phyloP scores from a whole-genome alignment of 2,113 vertebrate species.

The Embiotoca jacksoni region DNA sequence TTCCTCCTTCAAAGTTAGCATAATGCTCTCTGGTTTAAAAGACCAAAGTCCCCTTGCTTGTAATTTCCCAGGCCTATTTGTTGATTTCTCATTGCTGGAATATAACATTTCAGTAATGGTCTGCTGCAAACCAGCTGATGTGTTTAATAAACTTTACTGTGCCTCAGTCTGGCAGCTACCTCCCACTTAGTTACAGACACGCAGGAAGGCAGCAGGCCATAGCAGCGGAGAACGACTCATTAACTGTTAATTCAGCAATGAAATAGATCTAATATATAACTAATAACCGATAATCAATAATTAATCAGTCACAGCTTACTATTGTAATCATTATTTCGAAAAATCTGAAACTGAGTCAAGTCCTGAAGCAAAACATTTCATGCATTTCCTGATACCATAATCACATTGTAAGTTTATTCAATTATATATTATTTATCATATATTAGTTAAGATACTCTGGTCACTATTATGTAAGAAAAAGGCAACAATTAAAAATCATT shows the following conservation, averaged over 20 bases:
- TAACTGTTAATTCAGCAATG: slow-evolving; percentile 50
- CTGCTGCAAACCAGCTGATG: slow-evolving; percentile 79
- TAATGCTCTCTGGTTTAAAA: slow-evolving; percentile 76
- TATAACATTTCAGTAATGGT: slow-evolving; percentile 76
- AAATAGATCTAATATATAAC: slow-evolving; percentile 30
- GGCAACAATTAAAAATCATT: not conserved
- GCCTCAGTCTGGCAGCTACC: slow-evolving; percentile 74
- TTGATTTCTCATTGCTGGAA: slow-evolving; percentile 76
- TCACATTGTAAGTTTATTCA: not conserved
- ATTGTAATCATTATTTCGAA: slow-evolving; percentile 8
- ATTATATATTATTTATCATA: too few species aligned
- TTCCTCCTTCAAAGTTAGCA: slow-evolving; percentile 78
- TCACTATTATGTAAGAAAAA: not conserved
- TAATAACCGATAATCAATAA: slow-evolving; percentile 25
- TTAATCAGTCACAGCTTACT: not conserved
- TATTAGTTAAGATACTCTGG: not conserved
- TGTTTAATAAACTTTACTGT: slow-evolving; percentile 83
- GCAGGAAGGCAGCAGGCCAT: slow-evolving; percentile 42
- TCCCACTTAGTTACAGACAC: slow-evolving; percentile 66
- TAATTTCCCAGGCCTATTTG: slow-evolving; percentile 79
- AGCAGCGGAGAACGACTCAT: slow-evolving; percentile 60
- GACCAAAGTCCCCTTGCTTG: slow-evolving; percentile 75
- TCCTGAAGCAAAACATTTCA: not conserved
- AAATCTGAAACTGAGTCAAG: not conserved
- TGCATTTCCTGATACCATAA: not conserved